phyloP scores from a whole-genome alignment of 2,888 invertebrate genomes.

The Agrotis puta region DNA sequence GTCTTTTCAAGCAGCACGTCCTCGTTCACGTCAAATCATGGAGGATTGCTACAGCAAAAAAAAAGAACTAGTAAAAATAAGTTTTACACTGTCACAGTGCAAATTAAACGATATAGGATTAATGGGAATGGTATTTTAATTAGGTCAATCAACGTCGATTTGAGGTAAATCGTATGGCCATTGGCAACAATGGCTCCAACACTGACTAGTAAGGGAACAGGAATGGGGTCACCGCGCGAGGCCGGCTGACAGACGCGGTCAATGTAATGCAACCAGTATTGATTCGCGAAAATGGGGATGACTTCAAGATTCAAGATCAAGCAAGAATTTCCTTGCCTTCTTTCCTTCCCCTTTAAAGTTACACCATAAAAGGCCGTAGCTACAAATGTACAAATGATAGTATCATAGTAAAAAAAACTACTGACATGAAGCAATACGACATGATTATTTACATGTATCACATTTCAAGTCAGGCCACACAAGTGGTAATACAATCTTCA shows the following conservation, averaged over 20 bases:
- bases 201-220: slow-evolving; percentile 80
- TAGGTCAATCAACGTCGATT: slow-evolving; percentile 10
- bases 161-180: slow-evolving; percentile 65
- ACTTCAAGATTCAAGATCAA: slow-evolving; percentile 53
- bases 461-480: slow-evolving; percentile 70
- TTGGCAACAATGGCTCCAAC: slow-evolving; percentile 68
- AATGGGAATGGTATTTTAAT: neutral
- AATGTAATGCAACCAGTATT: slow-evolving; percentile 75
- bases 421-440: slow-evolving; percentile 53
- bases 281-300: slow-evolving; percentile 70
- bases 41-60: slow-evolving; percentile 34
- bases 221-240: slow-evolving; percentile 85
- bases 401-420: slow-evolving; percentile 34
- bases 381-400: neutral
- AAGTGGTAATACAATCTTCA: slow-evolving; percentile 55
- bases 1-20: slow-evolving; percentile 60
- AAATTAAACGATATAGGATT: neutral
- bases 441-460: slow-evolving; percentile 57
- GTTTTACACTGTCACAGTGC: neutral
- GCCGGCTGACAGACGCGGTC: slow-evolving; percentile 74
- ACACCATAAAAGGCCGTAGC: neutral
- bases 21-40: slow-evolving; percentile 69
- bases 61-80: too few species aligned
- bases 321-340: slow-evolving; percentile 13
- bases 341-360: slow-evolving; percentile 13